Evolutionary conservation across 1,140 invertebrate genomes (phyloP).

Genomic region (Macrosteles quadrilineatus): DNA sequence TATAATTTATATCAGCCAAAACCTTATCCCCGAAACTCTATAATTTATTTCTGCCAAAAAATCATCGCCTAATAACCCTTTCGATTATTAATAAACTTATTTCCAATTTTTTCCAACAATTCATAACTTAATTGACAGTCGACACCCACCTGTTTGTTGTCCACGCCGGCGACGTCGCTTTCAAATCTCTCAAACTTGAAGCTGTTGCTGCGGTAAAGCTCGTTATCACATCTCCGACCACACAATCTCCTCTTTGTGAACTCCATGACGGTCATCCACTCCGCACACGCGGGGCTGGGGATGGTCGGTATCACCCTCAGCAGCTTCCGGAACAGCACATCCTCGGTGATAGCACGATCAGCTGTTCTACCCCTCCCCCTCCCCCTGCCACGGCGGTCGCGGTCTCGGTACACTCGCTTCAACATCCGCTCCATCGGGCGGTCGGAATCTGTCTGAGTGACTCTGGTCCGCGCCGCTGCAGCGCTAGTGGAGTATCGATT

Average conservation of each 20-base stretch:
- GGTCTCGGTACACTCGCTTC: constrained; percentile 13
- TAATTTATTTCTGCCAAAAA: too few relatives aligned
- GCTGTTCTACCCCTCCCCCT: neutral
- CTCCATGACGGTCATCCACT: constrained; percentile 32
- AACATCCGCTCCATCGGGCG: constrained; percentile 4
- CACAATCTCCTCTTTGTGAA: constrained; percentile 37
- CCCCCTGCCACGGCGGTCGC: neutral
- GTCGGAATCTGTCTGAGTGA: neutral
- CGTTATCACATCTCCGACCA: constrained; percentile 63
- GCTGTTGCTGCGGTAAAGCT: constrained; percentile 79
- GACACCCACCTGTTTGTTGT: constrained; percentile 34
- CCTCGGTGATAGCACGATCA: constrained; percentile 15
- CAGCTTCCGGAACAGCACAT: constrained; percentile 18
- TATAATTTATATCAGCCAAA: too few relatives aligned
- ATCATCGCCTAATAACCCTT: too few relatives aligned
- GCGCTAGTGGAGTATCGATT: too few relatives aligned
- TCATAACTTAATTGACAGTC: too few relatives aligned
- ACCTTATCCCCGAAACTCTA: too few relatives aligned
- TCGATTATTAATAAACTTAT: too few relatives aligned
- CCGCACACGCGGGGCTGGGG: constrained; percentile 15
- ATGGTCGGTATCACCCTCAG: constrained; percentile 23
- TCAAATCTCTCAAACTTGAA: constrained; percentile 82
- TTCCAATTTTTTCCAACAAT: too few relatives aligned
- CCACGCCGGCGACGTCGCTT: constrained; percentile 45
- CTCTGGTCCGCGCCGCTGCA: too few relatives aligned